These are phyloP conservation scores for Rhinoraja longicauda DNA, from an alignment of 2,797 vertebrate genomes.

Conservation along the genomic window DNA sequence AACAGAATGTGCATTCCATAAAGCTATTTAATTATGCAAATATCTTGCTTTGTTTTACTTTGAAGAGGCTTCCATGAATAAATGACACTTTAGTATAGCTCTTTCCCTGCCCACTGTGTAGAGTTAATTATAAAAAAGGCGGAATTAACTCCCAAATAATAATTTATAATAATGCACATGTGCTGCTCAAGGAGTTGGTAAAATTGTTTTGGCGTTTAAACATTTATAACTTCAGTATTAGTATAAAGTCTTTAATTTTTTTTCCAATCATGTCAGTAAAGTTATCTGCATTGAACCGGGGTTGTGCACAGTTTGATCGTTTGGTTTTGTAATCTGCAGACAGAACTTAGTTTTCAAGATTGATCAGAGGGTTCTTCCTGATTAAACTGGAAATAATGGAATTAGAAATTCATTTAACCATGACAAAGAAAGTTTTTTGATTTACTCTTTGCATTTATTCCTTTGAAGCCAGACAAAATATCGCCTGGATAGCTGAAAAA, in stretches of 20 bases:
- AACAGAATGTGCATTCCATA: neutral
- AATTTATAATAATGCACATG: neutral
- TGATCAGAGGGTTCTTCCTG: neutral
- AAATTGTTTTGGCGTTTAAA: neutral
- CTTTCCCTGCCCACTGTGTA: neutral
- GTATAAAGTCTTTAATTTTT: neutral
- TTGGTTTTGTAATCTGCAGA: neutral
- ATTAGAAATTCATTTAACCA: neutral
- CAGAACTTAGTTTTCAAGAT: neutral
- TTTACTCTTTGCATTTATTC: neutral
- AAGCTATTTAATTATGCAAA: neutral
- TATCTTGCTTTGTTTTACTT: neutral
- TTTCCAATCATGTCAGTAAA: neutral
- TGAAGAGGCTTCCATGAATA: neutral
- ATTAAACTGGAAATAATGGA: neutral
- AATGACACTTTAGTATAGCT: neutral
- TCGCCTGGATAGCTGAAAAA: neutral
- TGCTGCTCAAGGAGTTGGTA: neutral
- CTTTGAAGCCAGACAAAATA: neutral
- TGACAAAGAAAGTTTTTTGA: neutral
- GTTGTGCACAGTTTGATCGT: neutral
- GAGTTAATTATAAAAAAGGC: neutral
- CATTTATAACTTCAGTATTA: neutral
- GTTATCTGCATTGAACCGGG: neutral
- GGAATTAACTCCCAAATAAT: neutral